phyloP scores from a whole-genome alignment of 2,113 vertebrate genomes.

The Amphiprion percula region DNA sequence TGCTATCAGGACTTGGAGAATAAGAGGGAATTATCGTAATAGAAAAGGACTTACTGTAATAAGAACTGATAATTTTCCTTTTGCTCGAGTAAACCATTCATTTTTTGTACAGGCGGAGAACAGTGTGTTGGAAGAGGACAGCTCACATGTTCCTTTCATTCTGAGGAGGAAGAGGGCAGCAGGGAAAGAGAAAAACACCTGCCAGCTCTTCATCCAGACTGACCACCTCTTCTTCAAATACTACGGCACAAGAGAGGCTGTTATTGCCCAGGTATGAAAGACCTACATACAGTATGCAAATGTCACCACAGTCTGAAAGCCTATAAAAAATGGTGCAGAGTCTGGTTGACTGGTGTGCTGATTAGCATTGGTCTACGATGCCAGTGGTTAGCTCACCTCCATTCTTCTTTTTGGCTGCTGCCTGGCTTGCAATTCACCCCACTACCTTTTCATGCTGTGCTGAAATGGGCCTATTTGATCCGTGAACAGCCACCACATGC shows the following conservation, averaged over 20 bases:
- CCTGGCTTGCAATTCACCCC: too few species aligned
- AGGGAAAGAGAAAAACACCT: slow-evolving; percentile 92
- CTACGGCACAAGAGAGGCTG: slow-evolving; percentile 92
- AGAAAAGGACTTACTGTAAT: background rate
- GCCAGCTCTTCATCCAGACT: slow-evolving; percentile 97
- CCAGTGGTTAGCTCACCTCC: background rate
- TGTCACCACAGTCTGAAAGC: background rate
- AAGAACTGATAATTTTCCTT: background rate
- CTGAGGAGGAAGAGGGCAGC: slow-evolving; percentile 91
- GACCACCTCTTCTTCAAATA: slow-evolving; percentile 93
- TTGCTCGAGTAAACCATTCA: background rate
- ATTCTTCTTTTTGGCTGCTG: background rate
- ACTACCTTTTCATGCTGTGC: background rate
- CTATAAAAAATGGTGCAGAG: background rate
- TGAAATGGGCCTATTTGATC: background rate
- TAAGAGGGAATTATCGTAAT: background rate
- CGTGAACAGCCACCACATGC: background rate
- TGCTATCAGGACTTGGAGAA: background rate
- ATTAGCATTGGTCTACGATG: background rate
- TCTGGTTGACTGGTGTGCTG: background rate
- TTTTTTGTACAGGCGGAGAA: slow-evolving; percentile 53
- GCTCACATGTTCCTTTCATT: slow-evolving; percentile 83
- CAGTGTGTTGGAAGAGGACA: slow-evolving; percentile 50
- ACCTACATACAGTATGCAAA: background rate
- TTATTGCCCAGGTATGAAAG: slow-evolving; percentile 91